Conservation (phyloP, 2,888 invertebrate species). For the Luperina testacea region DNA sequence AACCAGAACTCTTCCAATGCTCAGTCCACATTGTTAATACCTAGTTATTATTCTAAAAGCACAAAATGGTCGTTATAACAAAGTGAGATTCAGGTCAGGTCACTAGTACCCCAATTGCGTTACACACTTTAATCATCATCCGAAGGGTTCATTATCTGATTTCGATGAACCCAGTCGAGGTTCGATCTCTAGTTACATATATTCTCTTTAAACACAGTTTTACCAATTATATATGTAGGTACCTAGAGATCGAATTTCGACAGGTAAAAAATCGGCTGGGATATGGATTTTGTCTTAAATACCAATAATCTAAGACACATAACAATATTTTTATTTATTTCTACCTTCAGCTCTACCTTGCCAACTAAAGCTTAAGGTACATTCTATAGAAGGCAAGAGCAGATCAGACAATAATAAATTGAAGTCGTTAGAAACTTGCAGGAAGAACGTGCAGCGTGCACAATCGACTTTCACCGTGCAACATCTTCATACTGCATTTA, state of each 20-base stretch:
- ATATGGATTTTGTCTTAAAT: neutral
- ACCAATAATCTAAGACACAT: neutral
- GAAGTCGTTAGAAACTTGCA: slow-evolving; percentile 60
- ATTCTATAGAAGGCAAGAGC: slow-evolving; percentile 15
- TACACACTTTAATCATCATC: neutral
- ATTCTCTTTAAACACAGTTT: neutral
- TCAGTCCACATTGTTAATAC: neutral
- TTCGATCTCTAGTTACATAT: neutral
- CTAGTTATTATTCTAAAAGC: neutral
- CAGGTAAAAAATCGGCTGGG: neutral
- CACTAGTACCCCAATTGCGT: neutral
- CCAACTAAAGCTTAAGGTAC: neutral
- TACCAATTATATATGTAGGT: too few species aligned
- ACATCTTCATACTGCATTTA: slow-evolving; percentile 54
- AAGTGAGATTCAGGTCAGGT: neutral
- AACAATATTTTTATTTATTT: neutral
- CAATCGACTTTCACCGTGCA: slow-evolving; percentile 61
- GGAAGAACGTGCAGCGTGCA: slow-evolving; percentile 60
- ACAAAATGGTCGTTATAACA: neutral
- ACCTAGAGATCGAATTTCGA: neutral
- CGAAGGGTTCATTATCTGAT: neutral
- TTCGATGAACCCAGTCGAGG: neutral
- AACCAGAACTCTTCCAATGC: neutral
- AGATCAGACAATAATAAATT: slow-evolving; percentile 36
- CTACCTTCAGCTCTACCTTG: neutral